phyloP scores from a whole-genome alignment of 2,888 invertebrate genomes.

The Rhopalosiphum nymphaeae region DNA sequence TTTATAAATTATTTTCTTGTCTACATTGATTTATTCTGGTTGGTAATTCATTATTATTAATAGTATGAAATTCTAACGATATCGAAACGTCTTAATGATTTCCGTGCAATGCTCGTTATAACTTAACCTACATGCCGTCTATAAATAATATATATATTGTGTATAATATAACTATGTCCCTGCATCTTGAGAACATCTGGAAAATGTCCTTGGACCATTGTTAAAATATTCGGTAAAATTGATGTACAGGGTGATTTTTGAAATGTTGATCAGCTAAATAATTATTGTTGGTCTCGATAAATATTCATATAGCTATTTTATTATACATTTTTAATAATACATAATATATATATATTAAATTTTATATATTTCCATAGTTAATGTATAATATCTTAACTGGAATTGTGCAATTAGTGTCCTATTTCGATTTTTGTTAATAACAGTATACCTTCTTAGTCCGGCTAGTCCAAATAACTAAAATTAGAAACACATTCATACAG shows the following conservation, averaged over 20 bases:
- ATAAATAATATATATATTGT: constrained; percentile 5
- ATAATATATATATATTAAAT: neutral
- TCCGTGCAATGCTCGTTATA: neutral
- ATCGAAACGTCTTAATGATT: neutral
- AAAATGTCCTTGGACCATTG: constrained; percentile 29
- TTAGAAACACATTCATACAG: neutral
- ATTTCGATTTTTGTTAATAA: neutral
- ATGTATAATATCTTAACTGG: neutral
- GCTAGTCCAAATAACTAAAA: neutral
- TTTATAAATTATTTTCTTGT: neutral
- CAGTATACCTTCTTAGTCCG: neutral
- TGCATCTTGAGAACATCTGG: constrained; percentile 2
- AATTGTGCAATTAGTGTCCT: neutral
- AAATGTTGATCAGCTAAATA: neutral
- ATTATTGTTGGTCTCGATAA: neutral
- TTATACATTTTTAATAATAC: neutral
- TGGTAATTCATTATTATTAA: neutral
- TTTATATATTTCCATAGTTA: neutral
- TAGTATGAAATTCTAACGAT: neutral
- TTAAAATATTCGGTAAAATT: constrained; percentile 15
- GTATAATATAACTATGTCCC: neutral
- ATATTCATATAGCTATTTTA: neutral
- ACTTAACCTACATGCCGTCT: constrained; percentile 8
- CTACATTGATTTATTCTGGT: neutral
- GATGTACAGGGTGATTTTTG: neutral